Evolutionary conservation across 2,797 vertebrate genomes (phyloP), one percentile per base, ranked within the genome.

Genomic region (Myotis findleyi): DNA sequence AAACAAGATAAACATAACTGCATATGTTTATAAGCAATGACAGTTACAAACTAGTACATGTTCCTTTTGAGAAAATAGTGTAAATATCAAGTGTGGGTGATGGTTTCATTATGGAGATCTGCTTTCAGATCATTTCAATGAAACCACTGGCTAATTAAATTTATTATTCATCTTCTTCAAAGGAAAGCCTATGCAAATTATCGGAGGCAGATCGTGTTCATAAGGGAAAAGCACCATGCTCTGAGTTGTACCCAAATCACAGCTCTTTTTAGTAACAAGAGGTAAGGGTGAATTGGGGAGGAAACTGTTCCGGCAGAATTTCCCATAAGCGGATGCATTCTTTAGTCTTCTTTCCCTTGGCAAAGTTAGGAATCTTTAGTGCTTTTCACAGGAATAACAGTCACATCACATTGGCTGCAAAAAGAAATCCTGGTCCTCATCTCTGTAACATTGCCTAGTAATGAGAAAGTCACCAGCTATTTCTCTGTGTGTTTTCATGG

Each of bases 1-100:
- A 97, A 97, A 96, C 73, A 82, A 94, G 95, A 95, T 94, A 95
- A 96, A 97, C 97, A 97, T 97, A 97, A 92, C 79, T 84, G 69
- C 23, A 17, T 68, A 18, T 94, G 91, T 96, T 97, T 97, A 93
- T 96, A 95, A 93, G 82, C 66, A 95, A 20, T 79, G 53, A 87
- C 72, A 95, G 51, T 96, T 96, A 96, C 72, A 97, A 95, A 86
- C 59, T 62, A 95, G 96, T 87, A 69, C 41, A 69, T 95, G 96
- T 49, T 30, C 55, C 57, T 86, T 97, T 96, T 68, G 92, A 91
- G 92, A 92, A 97, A 95, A 93, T 62, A 92, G 82, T 85, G 41
- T 94, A 89, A 92, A 84, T 95, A 81, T 85, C 75, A 84, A 94
- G 90, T 6, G 96, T 95, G 91, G 96, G 97, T 72, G 96, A 95